Evolutionary conservation across 2,113 vertebrate genomes (phyloP), one percentile per base, ranked within the genome.

Genomic region (Girardinichthys multiradiatus): DNA sequence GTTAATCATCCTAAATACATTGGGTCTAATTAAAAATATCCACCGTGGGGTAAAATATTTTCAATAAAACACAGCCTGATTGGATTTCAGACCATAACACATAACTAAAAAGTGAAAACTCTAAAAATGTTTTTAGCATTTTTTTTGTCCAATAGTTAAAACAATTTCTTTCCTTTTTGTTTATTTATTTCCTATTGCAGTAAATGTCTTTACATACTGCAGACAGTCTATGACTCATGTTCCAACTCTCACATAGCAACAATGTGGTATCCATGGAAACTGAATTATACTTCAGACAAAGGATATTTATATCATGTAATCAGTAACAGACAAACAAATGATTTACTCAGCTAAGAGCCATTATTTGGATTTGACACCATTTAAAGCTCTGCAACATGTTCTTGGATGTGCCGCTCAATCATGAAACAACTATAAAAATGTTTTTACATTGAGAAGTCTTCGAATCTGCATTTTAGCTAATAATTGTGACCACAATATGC

Each of bases 231-330:
- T 72, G 68, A 75, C 70, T 80, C 76, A 60, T 77, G 70, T 60
- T 77, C 79, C 74, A 60, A 65, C 68, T 74, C 79, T 93, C 87
- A 86, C 91, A 84, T 91, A 88, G 91, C 92, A 93, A 94, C 89
- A 83, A 81, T 75, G 29, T 30, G 48, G 91, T 92, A 74, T 75
- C 92, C 91, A 91, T 92, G 86, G 90, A 87, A 92, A 93, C 91
- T 13, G 74, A 78, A 79, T 82, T 74, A 84, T 91, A 91, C 63
- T 91, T 89, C 82, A 82, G 85, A 90, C 75, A 69, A 88, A 84
- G 59, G 77, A 28, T 89, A 87, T 91, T 83, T 91, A 74, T 81
- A 79, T 80, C 51, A 15, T 63, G 14, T 70, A 65, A 68, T 72
- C 45, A 6, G 63, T 2, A 19, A 81, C n/a, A 64, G 70, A 62